Base-by-base conservation (phyloP, 2,113 vertebrate genomes). In the Stigmatopora nigra region DNA sequence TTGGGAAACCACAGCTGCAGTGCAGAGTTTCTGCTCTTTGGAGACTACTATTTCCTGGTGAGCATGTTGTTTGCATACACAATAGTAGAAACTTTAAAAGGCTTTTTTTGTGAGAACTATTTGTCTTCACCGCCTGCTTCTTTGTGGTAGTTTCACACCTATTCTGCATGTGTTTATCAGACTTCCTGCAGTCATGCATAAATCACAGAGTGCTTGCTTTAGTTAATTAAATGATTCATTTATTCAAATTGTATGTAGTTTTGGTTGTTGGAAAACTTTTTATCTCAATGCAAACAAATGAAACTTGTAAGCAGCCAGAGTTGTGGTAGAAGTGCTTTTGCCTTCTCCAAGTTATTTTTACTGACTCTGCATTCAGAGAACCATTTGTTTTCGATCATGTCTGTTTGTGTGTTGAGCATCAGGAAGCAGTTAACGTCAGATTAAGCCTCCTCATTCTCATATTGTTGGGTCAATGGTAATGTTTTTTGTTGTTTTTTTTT, bases 371-470 rank as follows among this genome's bases (percentile, higher is more conserved):
- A 35, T 35, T 64, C 69, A 41, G 64, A 66, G 61, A 22, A 60
- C 36, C 79, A 72, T 83, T 72, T 84, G 74, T 72, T 85, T 86
- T 69, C 76, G 12, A 78, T 78, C 68, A 59, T 68, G 70, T 53
- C 22, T 68, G 36, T 74, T 48, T 61, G 57, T 73, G 49, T 58
- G 57, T 67, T 16, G 31, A 38, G 35, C 76, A 69, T 70, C 52
- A 61, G 75, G 71, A 68, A 47, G 63, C 48, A 1, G 55, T 80
- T 78, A 80, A 67, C 48, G 15, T 36, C 56, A 63, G 62, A 31
- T 58, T 67, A 47, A 59, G 62, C 31, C 60, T 60, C 58, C 17
- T 17, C 19, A 3, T 44, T 22, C 59, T 61, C n/a, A 41, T n/a
- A 45, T 61, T 61, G 19, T 61, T 31, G 35, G 41, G 8, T 36